These are phyloP conservation scores for Illadopsis cleaveri DNA, from an alignment of 2,113 vertebrate genomes.

Conservation along the genomic window DNA sequence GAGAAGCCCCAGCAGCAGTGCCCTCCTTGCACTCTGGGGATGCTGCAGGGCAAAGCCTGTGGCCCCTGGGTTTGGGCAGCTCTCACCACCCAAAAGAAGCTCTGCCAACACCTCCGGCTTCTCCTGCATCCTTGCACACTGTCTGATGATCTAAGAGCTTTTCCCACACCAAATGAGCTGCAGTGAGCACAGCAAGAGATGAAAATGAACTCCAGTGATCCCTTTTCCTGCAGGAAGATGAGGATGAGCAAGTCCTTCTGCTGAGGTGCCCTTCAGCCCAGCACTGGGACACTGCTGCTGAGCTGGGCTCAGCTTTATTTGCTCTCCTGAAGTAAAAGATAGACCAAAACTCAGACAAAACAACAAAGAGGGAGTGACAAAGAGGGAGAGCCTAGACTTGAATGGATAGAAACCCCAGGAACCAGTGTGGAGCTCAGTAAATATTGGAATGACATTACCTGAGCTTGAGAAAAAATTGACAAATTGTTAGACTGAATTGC, in stretches of 20 bases:
- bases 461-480: background rate
- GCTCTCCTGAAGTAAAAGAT: too few relatives aligned
- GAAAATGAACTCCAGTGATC: background rate
- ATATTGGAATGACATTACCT: conserved; percentile 44
- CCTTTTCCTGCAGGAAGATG: background rate
- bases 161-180: background rate
- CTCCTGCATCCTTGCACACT: background rate
- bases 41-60: background rate
- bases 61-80: background rate
- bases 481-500: conserved; percentile 42
- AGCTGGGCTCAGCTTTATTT: background rate
- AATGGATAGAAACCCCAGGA: background rate
- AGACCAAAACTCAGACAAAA: background rate
- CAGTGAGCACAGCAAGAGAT: background rate
- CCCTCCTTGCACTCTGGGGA: background rate
- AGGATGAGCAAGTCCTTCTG: background rate
- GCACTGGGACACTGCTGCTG: background rate
- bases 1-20: background rate
- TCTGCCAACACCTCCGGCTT: background rate
- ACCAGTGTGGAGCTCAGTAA: background rate
- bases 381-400: background rate
- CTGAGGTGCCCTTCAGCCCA: background rate
- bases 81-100: background rate
- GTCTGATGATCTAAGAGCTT: background rate
- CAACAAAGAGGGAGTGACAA: background rate